These are phyloP conservation scores for Megalopta genalis DNA, from an alignment of 1,140 invertebrate species.

Conservation along the genomic window DNA sequence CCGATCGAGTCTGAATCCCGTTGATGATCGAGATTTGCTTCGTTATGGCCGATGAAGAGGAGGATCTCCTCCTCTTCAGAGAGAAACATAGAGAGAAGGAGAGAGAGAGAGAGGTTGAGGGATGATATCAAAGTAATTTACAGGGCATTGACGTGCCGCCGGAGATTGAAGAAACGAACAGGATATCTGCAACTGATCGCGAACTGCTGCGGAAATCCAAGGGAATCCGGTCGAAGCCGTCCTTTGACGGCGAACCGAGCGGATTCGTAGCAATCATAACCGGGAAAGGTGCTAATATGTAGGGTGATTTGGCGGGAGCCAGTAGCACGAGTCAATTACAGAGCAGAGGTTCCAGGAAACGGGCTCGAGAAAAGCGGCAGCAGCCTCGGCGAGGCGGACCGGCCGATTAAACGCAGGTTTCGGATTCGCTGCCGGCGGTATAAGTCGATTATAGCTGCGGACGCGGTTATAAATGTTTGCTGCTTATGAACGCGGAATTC, in stretches of 20 bases:
- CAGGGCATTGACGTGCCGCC: constrained; percentile 5
- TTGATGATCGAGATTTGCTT: constrained; percentile 55
- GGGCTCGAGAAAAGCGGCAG: background rate
- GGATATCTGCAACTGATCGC: constrained; percentile 34
- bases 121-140: constrained; percentile 52
- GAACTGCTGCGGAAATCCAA: background rate
- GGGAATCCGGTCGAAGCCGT: constrained; percentile 1
- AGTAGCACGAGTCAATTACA: background rate
- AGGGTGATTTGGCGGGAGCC: background rate
- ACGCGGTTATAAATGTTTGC: background rate
- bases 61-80: too few relatives aligned
- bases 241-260: constrained; percentile 17
- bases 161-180: constrained; percentile 19
- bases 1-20: constrained; percentile 26
- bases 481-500: background rate
- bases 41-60: constrained; percentile 27
- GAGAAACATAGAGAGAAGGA: too few relatives aligned
- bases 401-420: background rate
- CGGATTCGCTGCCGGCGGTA: background rate
- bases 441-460: background rate
- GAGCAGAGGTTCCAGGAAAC: background rate
- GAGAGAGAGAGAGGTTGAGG: too few relatives aligned
- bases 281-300: background rate
- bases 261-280: background rate
- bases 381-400: accelerated